A percentile compares a stretch with the other conserved stretches of the same genome.
These are phyloP conservation scores for Chaetophractus vellerosus DNA, from an alignment of 2,797 vertebrate species.

Conservation along the genomic window DNA sequence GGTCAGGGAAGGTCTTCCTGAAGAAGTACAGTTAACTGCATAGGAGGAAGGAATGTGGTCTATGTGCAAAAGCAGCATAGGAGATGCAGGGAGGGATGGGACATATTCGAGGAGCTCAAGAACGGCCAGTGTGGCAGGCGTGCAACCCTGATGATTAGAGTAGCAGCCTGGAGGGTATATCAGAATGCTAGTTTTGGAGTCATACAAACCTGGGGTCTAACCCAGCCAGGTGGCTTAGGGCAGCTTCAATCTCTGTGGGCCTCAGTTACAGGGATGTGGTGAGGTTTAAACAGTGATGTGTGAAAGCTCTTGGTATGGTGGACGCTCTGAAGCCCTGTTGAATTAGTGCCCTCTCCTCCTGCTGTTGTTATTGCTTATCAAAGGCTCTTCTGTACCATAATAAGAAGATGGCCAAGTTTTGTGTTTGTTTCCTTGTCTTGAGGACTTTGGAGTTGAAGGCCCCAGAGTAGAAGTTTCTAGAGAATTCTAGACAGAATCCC, in stretches of 20 bases:
- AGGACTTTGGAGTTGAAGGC: neutral
- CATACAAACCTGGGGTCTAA: neutral
- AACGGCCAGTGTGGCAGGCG: neutral
- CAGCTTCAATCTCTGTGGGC: neutral
- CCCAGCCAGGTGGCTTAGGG: neutral
- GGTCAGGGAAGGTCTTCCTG: neutral
- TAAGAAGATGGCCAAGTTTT: neutral
- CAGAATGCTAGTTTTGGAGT: neutral
- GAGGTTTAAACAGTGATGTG: neutral
- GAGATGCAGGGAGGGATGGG: neutral
- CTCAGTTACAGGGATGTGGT: neutral
- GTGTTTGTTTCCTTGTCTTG: neutral
- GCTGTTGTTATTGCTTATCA: neutral
- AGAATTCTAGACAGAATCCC: neutral
- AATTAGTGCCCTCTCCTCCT: neutral
- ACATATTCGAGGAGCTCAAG: neutral
- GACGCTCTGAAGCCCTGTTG: neutral
- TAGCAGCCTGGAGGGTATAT: neutral
- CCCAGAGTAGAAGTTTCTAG: slow-evolving; percentile 9
- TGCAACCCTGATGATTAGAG: neutral
- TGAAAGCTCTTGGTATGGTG: neutral
- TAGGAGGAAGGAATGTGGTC: neutral
- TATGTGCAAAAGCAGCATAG: neutral
- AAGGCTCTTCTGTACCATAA: neutral
- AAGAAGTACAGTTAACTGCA: neutral